These are phyloP conservation scores for Aphelenchoides bicaudatus DNA, from an alignment of 2,888 invertebrate species.

Conservation along the genomic window DNA sequence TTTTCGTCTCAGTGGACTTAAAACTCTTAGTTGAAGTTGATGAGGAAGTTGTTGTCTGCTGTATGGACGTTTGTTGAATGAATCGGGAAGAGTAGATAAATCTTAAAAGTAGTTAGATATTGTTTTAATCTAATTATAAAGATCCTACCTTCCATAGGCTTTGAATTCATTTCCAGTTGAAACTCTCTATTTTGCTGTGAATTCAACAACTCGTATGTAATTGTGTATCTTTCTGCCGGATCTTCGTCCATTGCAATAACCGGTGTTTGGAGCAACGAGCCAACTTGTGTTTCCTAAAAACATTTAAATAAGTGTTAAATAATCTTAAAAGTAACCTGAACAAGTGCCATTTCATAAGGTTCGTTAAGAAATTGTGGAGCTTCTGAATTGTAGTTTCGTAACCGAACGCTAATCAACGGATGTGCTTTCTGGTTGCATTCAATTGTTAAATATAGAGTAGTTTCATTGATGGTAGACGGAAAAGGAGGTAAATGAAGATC, in stretches of 20 bases:
- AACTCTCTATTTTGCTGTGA: slow-evolving; percentile 19
- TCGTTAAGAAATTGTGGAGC: slow-evolving; percentile 48
- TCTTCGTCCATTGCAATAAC: slow-evolving; percentile 55
- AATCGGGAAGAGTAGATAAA: slow-evolving; percentile 24
- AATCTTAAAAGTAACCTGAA: slow-evolving; percentile 28
- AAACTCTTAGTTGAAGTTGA: slow-evolving; percentile 28
- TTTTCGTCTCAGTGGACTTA: slow-evolving; percentile 11
- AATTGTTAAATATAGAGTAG: slow-evolving; percentile 50
- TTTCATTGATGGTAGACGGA: slow-evolving; percentile 47
- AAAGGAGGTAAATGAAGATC: slow-evolving; percentile 40
- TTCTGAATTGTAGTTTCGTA: slow-evolving; percentile 43
- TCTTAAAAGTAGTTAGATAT: slow-evolving; percentile 8
- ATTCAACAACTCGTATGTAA: slow-evolving; percentile 44
- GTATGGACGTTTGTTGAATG: slow-evolving; percentile 22
- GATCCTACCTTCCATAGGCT: too few species aligned
- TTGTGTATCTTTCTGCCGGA: slow-evolving; percentile 40
- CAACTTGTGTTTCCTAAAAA: slow-evolving; percentile 30
- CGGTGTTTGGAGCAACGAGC: slow-evolving; percentile 45
- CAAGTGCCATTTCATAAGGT: slow-evolving; percentile 46
- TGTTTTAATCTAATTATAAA: slow-evolving; percentile 8
- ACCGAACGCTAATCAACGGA: slow-evolving; percentile 50
- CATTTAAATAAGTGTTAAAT: slow-evolving; percentile 5
- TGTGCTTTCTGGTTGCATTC: slow-evolving; percentile 50
- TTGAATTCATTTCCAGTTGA: too few species aligned
- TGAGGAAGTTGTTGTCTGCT: slow-evolving; percentile 29